Conservation (phyloP, 2,113 vertebrate species). For the Heloderma charlesbogerti region DNA sequence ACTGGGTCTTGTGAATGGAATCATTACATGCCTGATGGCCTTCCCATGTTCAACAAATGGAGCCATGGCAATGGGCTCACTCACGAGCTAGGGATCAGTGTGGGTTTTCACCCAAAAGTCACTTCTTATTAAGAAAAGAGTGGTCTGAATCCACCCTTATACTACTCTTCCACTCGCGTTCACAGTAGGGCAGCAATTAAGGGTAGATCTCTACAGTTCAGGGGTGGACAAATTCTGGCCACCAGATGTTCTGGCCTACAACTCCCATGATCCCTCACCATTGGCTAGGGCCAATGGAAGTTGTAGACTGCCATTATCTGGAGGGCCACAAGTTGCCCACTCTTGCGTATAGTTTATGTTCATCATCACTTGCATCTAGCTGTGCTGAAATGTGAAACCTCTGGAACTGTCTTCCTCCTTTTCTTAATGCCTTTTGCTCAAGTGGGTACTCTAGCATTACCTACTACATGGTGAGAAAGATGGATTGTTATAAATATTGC, state of each 20-base stretch:
- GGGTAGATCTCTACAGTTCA: neutral
- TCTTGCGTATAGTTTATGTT: neutral
- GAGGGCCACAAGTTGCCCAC: too few relatives aligned
- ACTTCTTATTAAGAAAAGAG: neutral
- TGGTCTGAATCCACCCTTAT: neutral
- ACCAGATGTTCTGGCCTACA: too few relatives aligned
- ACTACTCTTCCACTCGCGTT: neutral
- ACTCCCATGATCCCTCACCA: too few relatives aligned
- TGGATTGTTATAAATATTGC: conserved; percentile 31
- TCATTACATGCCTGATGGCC: neutral
- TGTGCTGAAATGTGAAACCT: conserved; percentile 11
- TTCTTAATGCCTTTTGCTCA: neutral
- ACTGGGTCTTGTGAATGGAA: neutral
- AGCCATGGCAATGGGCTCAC: neutral
- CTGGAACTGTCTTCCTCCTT: neutral
- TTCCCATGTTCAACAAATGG: neutral
- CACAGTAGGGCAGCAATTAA: neutral
- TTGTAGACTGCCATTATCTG: too few relatives aligned
- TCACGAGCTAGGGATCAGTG: neutral
- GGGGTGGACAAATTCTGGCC: too few relatives aligned
- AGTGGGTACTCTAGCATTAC: neutral
- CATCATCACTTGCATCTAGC: neutral
- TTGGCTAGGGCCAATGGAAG: too few relatives aligned
- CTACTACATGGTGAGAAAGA: neutral
- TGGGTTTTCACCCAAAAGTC: neutral